Conservation (phyloP, 2,888 invertebrate species). For the Platerodrilus igneus region DNA sequence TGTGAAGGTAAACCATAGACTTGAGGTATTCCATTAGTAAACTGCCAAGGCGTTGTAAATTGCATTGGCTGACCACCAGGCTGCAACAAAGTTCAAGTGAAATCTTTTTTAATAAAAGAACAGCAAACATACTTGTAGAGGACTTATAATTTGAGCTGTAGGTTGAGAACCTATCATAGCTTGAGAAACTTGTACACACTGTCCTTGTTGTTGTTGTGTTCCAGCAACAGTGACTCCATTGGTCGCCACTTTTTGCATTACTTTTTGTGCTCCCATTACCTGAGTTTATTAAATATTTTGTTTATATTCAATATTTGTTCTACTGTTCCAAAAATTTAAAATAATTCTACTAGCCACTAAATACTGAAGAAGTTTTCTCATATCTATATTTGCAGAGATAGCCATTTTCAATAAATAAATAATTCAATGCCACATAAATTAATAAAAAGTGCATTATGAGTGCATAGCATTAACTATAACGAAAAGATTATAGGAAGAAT, state of each 20-base stretch:
- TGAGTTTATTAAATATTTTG: slow-evolving; percentile 25
- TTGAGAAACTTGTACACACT: slow-evolving; percentile 69
- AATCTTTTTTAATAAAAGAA: too few species aligned
- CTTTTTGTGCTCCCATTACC: slow-evolving; percentile 51
- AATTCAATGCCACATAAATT: too few species aligned
- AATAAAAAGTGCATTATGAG: too few species aligned
- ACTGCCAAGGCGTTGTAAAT: slow-evolving; percentile 72
- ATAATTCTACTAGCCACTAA: background rate
- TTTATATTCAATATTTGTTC: too few species aligned
- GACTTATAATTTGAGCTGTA: slow-evolving; percentile 69
- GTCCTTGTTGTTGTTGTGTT: slow-evolving; percentile 59
- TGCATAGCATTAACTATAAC: too few species aligned
- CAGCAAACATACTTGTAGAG: slow-evolving; percentile 63
- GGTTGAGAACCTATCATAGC: slow-evolving; percentile 62
- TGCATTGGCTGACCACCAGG: slow-evolving; percentile 69
- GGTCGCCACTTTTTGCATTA: slow-evolving; percentile 53
- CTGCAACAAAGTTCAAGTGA: slow-evolving; percentile 40
- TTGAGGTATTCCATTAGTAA: slow-evolving; percentile 65
- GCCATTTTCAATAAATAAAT: too few species aligned
- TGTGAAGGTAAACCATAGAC: slow-evolving; percentile 74
- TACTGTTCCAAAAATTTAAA: too few species aligned
- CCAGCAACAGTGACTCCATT: slow-evolving; percentile 43
- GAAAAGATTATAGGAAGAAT: too few species aligned
- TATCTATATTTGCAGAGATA: too few species aligned
- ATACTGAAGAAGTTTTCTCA: background rate